Evolutionary conservation across 2,888 invertebrate genomes (phyloP), one percentile per base, ranked within the genome.

Genomic region (Parelbella ahira): DNA sequence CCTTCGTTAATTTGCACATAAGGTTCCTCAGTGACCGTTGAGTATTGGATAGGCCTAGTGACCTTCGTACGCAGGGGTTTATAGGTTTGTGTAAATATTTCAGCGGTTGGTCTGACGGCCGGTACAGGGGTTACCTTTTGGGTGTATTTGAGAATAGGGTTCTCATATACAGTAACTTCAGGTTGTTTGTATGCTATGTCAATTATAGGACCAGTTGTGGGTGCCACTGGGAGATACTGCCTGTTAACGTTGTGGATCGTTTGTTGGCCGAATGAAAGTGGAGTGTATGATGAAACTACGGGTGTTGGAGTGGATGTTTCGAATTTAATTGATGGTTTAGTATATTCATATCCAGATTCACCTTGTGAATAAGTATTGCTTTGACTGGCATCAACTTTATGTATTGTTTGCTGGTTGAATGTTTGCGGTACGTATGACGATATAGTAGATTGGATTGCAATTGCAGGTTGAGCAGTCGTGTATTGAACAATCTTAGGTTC

Each of bases 241-340:
- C 65, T 53, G 43, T 76, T 66, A 6, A 68, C 49, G 51, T 74
- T 72, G 43, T 84, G 81, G 18, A 72, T 50, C 8, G 68, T 70
- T 59, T 82, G 74, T 5, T 83, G 81, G 37, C 72, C 80, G 49
- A 72, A 80, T 1, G 66, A 51, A 25, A 77, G 75, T 8, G 82
- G 80, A 37, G 59, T 64, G 36, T 77, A 77, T 0, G 79, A 74
- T 0, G 81, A 67, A 10, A 63, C 57, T 6, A 46, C 38, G 2
- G 56, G 51, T 1, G 45, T 41, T 33, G 51, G 46, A 2, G 56
- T 53, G 2, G 54, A 56, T 19, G 51, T 45, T 37, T 24, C 18
- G 33, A 57, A 58, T 15, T 56, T 51, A 37, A 55, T 39, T n/a
- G 37, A 43, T 2, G 64, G 62, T 49, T 60, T 56, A 2, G 54